Conservation (phyloP, 2,888 invertebrate genomes). For the Anoplius nigerrimus region DNA sequence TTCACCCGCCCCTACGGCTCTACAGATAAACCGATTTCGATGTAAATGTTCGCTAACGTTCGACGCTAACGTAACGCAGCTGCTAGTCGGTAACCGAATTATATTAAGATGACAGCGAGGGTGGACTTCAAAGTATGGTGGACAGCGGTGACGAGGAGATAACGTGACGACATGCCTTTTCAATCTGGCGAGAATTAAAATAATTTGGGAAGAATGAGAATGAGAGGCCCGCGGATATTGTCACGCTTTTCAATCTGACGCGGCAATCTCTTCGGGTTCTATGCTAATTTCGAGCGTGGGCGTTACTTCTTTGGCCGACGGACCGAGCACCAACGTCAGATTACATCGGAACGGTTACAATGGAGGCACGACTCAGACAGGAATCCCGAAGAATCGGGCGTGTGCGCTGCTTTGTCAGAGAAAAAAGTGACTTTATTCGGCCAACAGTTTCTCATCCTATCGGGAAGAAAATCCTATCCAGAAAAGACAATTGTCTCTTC, state of each 20-base stretch:
- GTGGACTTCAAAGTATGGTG: too few relatives aligned
- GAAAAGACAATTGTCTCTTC: not conserved
- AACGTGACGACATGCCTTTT: too few relatives aligned
- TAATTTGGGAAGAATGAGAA: not conserved
- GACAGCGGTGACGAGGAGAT: too few relatives aligned
- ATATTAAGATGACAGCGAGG: too few relatives aligned
- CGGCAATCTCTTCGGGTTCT: conserved; percentile 36
- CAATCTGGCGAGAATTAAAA: not conserved
- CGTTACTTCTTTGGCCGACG: conserved; percentile 45
- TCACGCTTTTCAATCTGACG: conserved; percentile 31
- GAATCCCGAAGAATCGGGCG: conserved; percentile 42
- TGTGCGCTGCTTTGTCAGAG: conserved; percentile 47
- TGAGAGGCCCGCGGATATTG: conserved; percentile 23
- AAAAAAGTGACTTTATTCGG: conserved; percentile 40
- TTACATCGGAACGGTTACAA: conserved; percentile 51
- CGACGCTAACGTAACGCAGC: too few relatives aligned
- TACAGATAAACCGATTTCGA: too few relatives aligned
- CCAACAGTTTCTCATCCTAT: conserved; percentile 20
- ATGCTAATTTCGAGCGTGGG: conserved; percentile 55
- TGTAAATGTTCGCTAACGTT: too few relatives aligned
- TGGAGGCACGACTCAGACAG: conserved; percentile 43
- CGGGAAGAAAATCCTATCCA: too few relatives aligned
- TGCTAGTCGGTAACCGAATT: too few relatives aligned
- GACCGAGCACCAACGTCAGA: conserved; percentile 44
- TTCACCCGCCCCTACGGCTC: too few relatives aligned